Percentiles rank a stretch among this genome's conserved stretches.
Evolutionary conservation across 2,888 invertebrate species (phyloP).

Genomic region (Dryadula phaetusa): DNA sequence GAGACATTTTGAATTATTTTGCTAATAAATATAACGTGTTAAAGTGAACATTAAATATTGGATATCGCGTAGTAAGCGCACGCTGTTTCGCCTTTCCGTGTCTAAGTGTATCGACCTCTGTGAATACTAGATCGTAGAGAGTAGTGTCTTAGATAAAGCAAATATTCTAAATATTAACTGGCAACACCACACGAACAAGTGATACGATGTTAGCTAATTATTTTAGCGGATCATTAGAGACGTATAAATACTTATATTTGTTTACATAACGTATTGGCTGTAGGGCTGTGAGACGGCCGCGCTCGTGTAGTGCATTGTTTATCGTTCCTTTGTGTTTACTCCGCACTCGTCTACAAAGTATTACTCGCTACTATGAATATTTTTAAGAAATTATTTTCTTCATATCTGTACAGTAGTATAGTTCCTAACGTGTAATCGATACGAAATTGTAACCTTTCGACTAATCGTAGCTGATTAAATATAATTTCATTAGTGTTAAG

Average conservation of each 20-base stretch:
- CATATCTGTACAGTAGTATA: constrained; percentile 79
- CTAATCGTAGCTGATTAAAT: constrained; percentile 66
- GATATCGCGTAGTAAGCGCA: constrained; percentile 67
- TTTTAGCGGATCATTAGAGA: constrained; percentile 66
- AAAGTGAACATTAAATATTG: constrained; percentile 41
- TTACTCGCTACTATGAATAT: constrained; percentile 62
- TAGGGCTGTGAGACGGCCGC: constrained; percentile 68
- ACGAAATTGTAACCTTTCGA: constrained; percentile 76
- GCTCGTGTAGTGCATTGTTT: constrained; percentile 47
- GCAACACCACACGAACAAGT: constrained; percentile 81
- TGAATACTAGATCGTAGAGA: constrained; percentile 80
- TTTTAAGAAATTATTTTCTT: constrained; percentile 65
- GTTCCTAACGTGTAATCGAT: constrained; percentile 82
- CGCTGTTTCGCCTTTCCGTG: constrained; percentile 77
- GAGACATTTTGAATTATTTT: constrained; percentile 40
- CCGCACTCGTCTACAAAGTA: constrained; percentile 51
- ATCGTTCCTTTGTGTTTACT: constrained; percentile 56
- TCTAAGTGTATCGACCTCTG: constrained; percentile 78
- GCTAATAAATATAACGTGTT: constrained; percentile 42
- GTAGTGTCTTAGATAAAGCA: constrained; percentile 81
- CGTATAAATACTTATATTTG: constrained; percentile 63
- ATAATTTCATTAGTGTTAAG: constrained; percentile 61
- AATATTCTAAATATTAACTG: constrained; percentile 82
- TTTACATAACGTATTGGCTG: constrained; percentile 50
- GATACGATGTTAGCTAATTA: constrained; percentile 77